Evolutionary conservation across 1,140 invertebrate genomes (phyloP).

Genomic region (Cephus cinctus): DNA sequence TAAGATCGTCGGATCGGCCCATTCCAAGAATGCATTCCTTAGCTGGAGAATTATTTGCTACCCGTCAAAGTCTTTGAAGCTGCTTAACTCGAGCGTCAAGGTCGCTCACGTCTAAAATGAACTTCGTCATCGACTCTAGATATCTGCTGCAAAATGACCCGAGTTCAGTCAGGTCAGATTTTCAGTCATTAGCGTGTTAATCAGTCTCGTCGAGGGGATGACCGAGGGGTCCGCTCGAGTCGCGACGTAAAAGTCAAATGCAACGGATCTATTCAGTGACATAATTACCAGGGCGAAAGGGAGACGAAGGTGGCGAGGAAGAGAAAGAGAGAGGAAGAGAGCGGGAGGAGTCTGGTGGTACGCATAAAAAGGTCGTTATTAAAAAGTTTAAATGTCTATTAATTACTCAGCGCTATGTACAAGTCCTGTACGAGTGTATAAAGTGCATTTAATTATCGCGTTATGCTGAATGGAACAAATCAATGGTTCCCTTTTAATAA

Average conservation of each 20-base stretch:
- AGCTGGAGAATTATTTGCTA: constrained; percentile 18
- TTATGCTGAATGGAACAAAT: constrained; percentile 44
- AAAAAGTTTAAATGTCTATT: constrained; percentile 54
- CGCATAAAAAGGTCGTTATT: constrained; percentile 49
- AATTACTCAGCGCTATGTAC: constrained; percentile 45
- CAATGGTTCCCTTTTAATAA: constrained; percentile 42
- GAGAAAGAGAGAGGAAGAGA: too few relatives aligned
- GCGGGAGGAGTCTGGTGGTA: too few relatives aligned
- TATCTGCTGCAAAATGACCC: too few relatives aligned
- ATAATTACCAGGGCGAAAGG: constrained; percentile 45
- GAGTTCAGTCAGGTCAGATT: too few relatives aligned
- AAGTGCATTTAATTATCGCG: constrained; percentile 52
- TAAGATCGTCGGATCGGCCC: too few relatives aligned
- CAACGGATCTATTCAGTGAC: constrained; percentile 47
- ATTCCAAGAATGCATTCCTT: constrained; percentile 17
- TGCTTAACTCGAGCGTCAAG: too few relatives aligned
- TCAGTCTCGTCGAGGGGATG: constrained; percentile 27
- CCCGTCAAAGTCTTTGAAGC: too few relatives aligned
- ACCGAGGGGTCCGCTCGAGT: constrained; percentile 31
- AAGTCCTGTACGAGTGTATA: constrained; percentile 33
- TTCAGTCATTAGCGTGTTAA: constrained; percentile 38
- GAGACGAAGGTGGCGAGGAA: constrained; percentile 24
- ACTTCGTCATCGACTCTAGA: too few relatives aligned
- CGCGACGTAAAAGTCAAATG: constrained; percentile 45
- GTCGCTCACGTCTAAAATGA: too few relatives aligned